These are phyloP conservation scores for Steatornis caripensis DNA, from an alignment of 2,113 vertebrate genomes.

Conservation along the genomic window DNA sequence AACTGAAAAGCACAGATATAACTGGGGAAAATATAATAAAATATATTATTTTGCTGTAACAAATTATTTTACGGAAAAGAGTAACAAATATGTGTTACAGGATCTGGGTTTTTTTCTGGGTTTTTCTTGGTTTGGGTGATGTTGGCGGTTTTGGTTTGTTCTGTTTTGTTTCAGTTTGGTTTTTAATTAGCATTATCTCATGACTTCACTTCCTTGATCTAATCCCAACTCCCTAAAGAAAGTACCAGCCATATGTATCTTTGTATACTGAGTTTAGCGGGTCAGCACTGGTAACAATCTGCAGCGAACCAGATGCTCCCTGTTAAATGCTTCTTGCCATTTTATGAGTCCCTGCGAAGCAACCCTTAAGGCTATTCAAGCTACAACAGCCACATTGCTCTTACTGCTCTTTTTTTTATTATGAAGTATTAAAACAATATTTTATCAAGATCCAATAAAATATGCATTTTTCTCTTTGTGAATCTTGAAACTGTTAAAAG, in stretches of 20 bases:
- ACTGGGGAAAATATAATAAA: not conserved
- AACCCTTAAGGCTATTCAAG: not conserved
- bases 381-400: not conserved
- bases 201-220: not conserved
- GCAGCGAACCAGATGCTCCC: not conserved
- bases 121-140: too few relatives aligned
- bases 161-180: not conserved
- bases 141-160: not conserved
- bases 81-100: not conserved
- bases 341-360: not conserved
- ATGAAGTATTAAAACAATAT: conserved; percentile 7
- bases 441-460: not conserved
- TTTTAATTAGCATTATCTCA: not conserved
- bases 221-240: not conserved
- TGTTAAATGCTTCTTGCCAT: not conserved
- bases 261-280: not conserved
- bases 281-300: not conserved
- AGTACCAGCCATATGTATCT: not conserved
- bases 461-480: not conserved
- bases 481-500: not conserved
- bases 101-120: not conserved
- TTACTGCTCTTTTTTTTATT: not conserved
- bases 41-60: not conserved
- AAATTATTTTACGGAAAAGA: not conserved
- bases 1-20: not conserved